Evolutionary conservation across 2,113 vertebrate genomes (phyloP).

Genomic region (Leptocoma aspasia): DNA sequence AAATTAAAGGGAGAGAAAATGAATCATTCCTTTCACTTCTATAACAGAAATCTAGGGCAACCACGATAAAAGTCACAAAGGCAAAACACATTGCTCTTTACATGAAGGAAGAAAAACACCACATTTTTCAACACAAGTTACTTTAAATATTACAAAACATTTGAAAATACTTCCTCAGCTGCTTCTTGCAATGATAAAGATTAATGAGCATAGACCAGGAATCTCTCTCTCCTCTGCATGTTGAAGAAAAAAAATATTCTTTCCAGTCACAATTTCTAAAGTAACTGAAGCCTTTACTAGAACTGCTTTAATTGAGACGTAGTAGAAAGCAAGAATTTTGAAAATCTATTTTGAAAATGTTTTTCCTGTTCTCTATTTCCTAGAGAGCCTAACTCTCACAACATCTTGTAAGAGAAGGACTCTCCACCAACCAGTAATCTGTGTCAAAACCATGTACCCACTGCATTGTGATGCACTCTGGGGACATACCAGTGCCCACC

Average conservation of each 20-base stretch:
- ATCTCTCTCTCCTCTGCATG: accelerated
- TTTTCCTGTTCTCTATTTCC: not conserved
- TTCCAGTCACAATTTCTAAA: not conserved
- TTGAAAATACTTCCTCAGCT: not conserved
- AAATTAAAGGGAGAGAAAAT: slow-evolving; percentile 64
- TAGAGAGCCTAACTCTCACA: not conserved
- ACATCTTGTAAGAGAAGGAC: not conserved
- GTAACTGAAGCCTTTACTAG: not conserved
- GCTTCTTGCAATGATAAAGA: not conserved
- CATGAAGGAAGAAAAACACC: not conserved
- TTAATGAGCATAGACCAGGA: not conserved
- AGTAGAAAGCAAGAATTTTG: not conserved
- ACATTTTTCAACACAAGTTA: not conserved
- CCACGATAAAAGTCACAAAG: slow-evolving; percentile 40
- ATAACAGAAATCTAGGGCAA: slow-evolving; percentile 57
- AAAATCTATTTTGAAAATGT: not conserved
- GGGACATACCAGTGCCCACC: not conserved
- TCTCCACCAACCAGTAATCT: not conserved
- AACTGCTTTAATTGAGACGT: not conserved
- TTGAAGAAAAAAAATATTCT: not conserved
- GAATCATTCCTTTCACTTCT: slow-evolving; percentile 54
- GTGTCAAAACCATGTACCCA: not conserved
- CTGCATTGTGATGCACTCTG: not conserved
- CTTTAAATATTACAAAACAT: not conserved
- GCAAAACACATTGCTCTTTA: slow-evolving; percentile 29